Base-by-base conservation (phyloP, 1,140 invertebrate species). In the Zaprionus camerounensis region DNA sequence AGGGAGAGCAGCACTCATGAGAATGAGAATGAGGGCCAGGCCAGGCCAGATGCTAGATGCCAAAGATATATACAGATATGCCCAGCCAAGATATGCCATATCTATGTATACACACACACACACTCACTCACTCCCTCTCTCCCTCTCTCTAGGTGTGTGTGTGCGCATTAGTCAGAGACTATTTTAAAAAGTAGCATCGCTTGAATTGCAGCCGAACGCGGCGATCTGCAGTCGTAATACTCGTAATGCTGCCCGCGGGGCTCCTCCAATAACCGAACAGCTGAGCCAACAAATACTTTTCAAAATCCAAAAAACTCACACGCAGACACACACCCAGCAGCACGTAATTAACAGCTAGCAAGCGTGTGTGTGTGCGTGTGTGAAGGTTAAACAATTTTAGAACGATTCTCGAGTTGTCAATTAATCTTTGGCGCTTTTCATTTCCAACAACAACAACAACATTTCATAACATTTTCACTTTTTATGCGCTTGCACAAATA, bases 371-470 rank as follows among this genome's bases (percentile, higher is more conserved):
- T 69, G 58, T 57, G 65, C 26, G 49, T 56, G 57, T 69, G 65
- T 70, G 66, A 74, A 75, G 72, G 72, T 75, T 75, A 75, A 74
- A 51, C 46, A 75, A 66, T 67, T 74, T 61, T 38, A 63, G 12
- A 69, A 36, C 22, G 62, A 63, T 53, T 62, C 67, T 68, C 12
- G 5, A 59, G 15, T 51, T 41, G 36, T 51, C n/a, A 66, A 62
- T 46, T 17, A 57, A 44, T 53, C 41, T 70, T 71, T 46, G 34
- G 34, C 28, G 11, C 13, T 26, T 36, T 38, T 56, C 22, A 55
- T 55, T 41, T 53, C n/a, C 22, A 55, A 44, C 5, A 13, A 5
- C 34, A 31, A 7, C 12, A 44, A 44, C 41, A n/a, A 12, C n/a
- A 49, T 49, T 28, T 55, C 53, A 56, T 56, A 46, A 28, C 38